Evolutionary conservation across 2,797 vertebrate species (phyloP).

Genomic region (Tolypeutes matacus): DNA sequence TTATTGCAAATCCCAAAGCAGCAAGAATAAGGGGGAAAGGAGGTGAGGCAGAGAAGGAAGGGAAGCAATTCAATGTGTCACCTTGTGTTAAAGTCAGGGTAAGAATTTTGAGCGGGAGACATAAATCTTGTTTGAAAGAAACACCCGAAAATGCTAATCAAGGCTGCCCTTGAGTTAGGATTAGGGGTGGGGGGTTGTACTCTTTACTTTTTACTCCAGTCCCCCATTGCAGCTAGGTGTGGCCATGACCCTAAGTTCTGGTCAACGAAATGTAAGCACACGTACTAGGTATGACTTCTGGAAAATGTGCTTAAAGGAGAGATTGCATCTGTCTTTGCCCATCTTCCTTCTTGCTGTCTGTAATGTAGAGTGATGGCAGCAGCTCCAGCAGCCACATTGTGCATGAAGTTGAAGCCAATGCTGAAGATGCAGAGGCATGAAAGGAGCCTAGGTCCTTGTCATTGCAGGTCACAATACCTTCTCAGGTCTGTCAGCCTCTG

Average conservation of each 20-base stretch:
- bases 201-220: neutral
- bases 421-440: neutral
- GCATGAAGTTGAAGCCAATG: neutral
- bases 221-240: no score
- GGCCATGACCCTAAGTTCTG: neutral
- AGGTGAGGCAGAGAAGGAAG: no score
- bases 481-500: neutral
- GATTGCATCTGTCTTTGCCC: neutral
- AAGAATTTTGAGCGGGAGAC: neutral
- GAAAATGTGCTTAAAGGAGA: neutral
- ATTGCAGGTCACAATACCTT: accelerated
- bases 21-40: no score
- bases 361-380: neutral
- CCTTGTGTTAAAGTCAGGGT: no score
- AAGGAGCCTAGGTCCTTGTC: neutral
- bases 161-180: no score
- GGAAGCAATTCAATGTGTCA: no score
- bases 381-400: no score
- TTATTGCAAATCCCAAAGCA: neutral
- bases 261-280: neutral
- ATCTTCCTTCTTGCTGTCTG: neutral
- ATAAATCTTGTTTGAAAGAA: neutral
- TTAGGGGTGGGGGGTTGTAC: accelerated
- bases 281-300: neutral
- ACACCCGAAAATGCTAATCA: neutral